phyloP scores from a whole-genome alignment of 2,797 vertebrate genomes.

The Notamacropus eugenii region DNA sequence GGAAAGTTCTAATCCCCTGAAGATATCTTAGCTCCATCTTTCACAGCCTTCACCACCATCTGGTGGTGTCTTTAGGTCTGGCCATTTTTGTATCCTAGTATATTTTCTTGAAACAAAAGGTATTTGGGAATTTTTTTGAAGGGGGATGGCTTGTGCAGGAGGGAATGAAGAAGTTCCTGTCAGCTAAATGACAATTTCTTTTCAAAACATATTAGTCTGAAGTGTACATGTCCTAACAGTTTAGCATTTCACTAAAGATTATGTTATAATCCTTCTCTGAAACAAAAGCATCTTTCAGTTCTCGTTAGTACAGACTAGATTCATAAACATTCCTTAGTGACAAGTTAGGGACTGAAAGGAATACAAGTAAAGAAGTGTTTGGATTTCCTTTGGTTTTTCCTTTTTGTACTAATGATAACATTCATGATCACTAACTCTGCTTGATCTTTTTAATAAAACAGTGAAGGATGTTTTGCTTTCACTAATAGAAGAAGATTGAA shows the following conservation, averaged over 20 bases:
- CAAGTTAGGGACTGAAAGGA: neutral
- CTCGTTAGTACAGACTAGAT: slow-evolving; percentile 28
- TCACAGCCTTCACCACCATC: slow-evolving; percentile 31
- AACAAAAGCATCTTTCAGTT: neutral
- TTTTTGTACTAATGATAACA: neutral
- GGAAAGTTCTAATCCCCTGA: slow-evolving; percentile 3
- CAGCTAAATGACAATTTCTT: neutral
- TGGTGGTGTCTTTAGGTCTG: slow-evolving; percentile 11
- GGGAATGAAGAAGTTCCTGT: neutral
- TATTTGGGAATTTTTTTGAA: neutral
- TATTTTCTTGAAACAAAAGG: slow-evolving; percentile 27
- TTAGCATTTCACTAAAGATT: slow-evolving; percentile 18
- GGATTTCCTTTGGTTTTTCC: neutral
- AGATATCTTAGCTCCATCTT: slow-evolving; percentile 7
- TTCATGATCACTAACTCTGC: neutral
- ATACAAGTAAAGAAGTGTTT: neutral
- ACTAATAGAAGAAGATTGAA: slow-evolving; percentile 9
- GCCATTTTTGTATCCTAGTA: neutral
- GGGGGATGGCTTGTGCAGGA: neutral
- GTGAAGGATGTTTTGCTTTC: slow-evolving; percentile 14
- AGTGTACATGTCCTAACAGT: neutral
- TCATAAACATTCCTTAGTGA: neutral
- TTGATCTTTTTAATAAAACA: neutral
- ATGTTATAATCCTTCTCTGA: neutral
- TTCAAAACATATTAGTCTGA: neutral